Evolutionary conservation across 2,113 vertebrate genomes (phyloP).

Genomic region (Echinops telfairi): DNA sequence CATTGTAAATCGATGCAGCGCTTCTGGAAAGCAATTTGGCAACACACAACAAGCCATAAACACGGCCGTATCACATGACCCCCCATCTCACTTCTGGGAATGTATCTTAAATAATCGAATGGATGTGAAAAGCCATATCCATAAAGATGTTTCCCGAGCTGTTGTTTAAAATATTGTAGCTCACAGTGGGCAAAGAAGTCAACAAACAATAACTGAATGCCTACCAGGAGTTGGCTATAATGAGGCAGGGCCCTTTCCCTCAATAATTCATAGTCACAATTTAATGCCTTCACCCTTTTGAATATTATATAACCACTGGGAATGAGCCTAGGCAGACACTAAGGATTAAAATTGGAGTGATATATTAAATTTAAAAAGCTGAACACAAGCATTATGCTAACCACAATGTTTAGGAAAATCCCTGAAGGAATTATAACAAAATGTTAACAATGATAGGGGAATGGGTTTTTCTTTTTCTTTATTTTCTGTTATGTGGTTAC

Average conservation of each 20-base stretch:
- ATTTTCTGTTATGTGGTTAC: constrained; percentile 42
- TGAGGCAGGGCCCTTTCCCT: background rate
- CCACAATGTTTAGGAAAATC: background rate
- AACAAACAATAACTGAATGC: background rate
- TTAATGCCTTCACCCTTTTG: background rate
- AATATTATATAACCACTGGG: background rate
- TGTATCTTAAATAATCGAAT: constrained; percentile 48
- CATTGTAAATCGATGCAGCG: background rate
- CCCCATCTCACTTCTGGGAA: background rate
- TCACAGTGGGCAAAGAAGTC: constrained; percentile 22
- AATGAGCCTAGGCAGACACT: background rate
- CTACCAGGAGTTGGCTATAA: background rate
- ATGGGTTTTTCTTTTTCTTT: constrained; percentile 32
- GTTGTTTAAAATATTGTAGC: constrained; percentile 14
- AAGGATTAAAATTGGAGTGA: background rate
- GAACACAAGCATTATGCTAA: background rate
- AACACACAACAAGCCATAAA: background rate
- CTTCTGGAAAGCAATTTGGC: background rate
- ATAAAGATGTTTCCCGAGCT: constrained; percentile 31
- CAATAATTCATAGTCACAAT: constrained; percentile 37
- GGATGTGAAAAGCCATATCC: background rate
- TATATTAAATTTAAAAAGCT: constrained; percentile 29
- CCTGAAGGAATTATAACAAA: constrained; percentile 33
- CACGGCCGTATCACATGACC: background rate
- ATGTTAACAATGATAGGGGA: constrained; percentile 26